Evolutionary conservation across 2,797 vertebrate species (phyloP).

Genomic region (Cyprinodon diabolis): DNA sequence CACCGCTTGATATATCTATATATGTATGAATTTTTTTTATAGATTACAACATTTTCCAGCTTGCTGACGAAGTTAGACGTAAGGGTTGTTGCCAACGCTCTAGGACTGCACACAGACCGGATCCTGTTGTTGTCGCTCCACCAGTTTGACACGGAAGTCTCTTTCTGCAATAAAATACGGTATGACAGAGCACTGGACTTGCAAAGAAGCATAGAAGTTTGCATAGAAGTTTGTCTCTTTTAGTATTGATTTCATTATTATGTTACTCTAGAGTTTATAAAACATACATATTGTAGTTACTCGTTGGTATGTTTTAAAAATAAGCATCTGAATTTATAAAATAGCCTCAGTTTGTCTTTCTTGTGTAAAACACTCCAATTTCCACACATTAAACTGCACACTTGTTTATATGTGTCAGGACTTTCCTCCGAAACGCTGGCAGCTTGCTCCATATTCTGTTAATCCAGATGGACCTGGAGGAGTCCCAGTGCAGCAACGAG

Average conservation of each 20-base stretch:
- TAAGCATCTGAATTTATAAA: not conserved
- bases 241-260: not conserved
- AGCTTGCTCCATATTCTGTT: slow-evolving; percentile 64
- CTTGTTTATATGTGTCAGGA: slow-evolving; percentile 48
- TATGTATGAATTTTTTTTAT: slow-evolving; percentile 9
- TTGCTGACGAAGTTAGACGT: slow-evolving; percentile 78
- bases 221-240: not conserved
- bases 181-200: slow-evolving; percentile 32
- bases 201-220: too few species aligned
- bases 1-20: not conserved
- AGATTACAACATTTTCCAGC: slow-evolving; percentile 82
- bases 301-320: not conserved
- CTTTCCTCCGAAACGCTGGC: slow-evolving; percentile 57
- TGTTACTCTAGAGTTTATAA: not conserved
- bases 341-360: not conserved
- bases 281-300: not conserved
- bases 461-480: slow-evolving; percentile 81
- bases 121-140: slow-evolving; percentile 80
- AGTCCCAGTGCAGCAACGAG: slow-evolving; percentile 76
- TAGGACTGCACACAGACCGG: slow-evolving; percentile 57
- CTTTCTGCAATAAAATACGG: slow-evolving; percentile 81
- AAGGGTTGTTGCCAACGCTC: slow-evolving; percentile 50
- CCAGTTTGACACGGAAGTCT: slow-evolving; percentile 83
- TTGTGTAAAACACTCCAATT: not conserved
- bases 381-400: not conserved